Evolutionary conservation across 1,140 invertebrate species (phyloP).

Genomic region (Brachionus rotundiformis): DNA sequence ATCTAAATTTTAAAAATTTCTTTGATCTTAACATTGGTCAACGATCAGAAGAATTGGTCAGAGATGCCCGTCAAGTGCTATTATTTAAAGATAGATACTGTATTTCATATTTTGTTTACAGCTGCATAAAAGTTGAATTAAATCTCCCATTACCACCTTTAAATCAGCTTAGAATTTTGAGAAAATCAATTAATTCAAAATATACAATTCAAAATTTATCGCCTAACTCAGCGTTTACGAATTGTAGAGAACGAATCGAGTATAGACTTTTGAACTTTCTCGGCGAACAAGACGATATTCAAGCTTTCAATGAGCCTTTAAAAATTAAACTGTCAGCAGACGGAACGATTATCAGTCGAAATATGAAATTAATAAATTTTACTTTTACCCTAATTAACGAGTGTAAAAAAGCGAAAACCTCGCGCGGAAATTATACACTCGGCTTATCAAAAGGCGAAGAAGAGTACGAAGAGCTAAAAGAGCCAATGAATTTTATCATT

Average conservation of each 20-base stretch:
- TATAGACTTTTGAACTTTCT: background rate
- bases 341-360: background rate
- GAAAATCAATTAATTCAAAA: background rate
- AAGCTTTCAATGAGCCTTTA: background rate
- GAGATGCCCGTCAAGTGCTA: background rate
- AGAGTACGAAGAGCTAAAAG: background rate
- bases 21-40: background rate
- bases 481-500: background rate
- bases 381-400: background rate
- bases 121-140: background rate
- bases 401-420: background rate
- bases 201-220: background rate
- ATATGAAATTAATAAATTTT: slow-evolving; percentile 15
- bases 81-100: background rate
- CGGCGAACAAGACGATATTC: background rate
- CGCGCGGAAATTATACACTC: background rate
- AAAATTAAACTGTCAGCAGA: background rate
- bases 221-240: background rate
- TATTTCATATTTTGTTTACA: background rate
- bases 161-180: background rate
- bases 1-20: background rate
- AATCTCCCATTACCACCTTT: background rate
- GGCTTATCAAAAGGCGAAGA: background rate
- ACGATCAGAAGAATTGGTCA: background rate
- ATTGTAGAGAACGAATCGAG: background rate